Conservation (phyloP, 2,113 vertebrate species). For the Carollia perspicillata region DNA sequence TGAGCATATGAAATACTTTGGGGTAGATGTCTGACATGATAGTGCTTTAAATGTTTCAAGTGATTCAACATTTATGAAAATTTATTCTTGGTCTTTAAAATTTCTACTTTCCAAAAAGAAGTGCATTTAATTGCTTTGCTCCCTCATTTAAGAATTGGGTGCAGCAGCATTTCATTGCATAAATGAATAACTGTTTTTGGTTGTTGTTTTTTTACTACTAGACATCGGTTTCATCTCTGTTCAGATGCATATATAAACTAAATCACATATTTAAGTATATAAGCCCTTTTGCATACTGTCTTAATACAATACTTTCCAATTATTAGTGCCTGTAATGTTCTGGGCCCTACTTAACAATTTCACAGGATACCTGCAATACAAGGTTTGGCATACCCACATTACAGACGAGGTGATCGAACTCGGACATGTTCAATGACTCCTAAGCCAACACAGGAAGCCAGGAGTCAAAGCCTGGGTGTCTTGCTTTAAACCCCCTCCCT, state of each 20-base stretch:
- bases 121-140: background rate
- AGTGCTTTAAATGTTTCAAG: background rate
- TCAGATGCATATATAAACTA: background rate
- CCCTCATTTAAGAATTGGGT: background rate
- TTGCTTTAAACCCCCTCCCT: background rate
- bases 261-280: background rate
- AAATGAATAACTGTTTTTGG: background rate
- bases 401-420: background rate
- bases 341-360: background rate
- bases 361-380: background rate
- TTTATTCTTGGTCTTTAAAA: background rate
- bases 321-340: background rate
- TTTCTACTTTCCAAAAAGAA: background rate
- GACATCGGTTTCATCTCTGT: slow-evolving; percentile 8
- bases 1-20: background rate
- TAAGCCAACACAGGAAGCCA: background rate
- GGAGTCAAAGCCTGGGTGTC: background rate
- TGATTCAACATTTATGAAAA: background rate
- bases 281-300: background rate
- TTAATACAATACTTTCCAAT: background rate
- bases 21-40: background rate
- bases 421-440: background rate
- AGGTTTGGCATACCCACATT: background rate
- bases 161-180: background rate
- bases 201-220: background rate